Conservation (phyloP, 30 jellyfish, hydroid and myxozoan genomes). For the Rhopilema esculentum region DNA sequence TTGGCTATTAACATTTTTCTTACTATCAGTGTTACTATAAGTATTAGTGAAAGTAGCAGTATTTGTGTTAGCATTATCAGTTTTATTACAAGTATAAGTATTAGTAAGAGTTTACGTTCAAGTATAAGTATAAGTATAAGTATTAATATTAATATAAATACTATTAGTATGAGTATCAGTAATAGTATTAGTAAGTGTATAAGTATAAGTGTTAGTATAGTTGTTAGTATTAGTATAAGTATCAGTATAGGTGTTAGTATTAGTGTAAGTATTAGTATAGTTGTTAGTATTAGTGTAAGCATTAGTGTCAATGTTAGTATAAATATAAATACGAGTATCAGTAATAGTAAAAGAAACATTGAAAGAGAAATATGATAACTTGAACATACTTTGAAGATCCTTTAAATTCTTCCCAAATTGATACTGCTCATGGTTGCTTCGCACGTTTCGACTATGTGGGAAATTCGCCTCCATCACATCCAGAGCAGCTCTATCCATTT, state of each 20-base stretch:
- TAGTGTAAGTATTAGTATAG: neutral
- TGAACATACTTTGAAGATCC: neutral
- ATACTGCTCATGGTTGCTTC: neutral
- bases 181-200: neutral
- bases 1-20: no score
- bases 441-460: neutral
- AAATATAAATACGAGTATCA: neutral
- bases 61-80: no score
- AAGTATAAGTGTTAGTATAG: neutral
- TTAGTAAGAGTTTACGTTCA: no score
- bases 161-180: neutral
- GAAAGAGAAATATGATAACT: neutral
- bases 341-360: neutral
- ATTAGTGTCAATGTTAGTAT: neutral
- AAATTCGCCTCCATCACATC: neutral
- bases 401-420: neutral
- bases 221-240: neutral
- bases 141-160: neutral
- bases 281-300: neutral
- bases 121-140: no score
- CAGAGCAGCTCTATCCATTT: slow-evolving; percentile 8
- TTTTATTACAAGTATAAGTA: no score
- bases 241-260: neutral
- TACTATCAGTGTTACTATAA: no score
- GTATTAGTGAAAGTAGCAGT: no score